Percentiles rank a stretch among this genome's conserved stretches.
Conservation (phyloP, 2,888 invertebrate genomes). For the Nomada goodeniana region DNA sequence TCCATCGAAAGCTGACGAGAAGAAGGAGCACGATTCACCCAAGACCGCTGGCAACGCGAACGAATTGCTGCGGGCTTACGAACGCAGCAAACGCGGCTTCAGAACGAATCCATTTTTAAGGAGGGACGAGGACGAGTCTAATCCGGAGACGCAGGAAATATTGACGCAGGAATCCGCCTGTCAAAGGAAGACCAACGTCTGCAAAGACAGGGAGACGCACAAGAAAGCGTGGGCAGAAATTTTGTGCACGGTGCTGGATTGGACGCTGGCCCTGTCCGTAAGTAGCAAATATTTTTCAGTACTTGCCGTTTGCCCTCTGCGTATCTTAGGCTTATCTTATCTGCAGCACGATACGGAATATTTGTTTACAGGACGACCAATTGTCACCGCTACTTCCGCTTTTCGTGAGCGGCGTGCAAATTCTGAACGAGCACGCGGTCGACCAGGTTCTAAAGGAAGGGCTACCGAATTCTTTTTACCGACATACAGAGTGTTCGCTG, state of each 20-base stretch:
- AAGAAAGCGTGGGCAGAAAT: constrained; percentile 94
- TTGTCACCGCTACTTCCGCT: constrained; percentile 86
- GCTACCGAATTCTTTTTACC: constrained; percentile 86
- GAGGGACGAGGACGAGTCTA: constrained; percentile 61
- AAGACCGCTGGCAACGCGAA: constrained; percentile 72
- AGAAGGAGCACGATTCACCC: constrained; percentile 34
- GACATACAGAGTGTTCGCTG: constrained; percentile 85
- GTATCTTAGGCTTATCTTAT: background rate
- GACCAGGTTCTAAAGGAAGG: constrained; percentile 86
- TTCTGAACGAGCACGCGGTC: constrained; percentile 86
- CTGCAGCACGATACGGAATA: background rate
- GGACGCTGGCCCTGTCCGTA: constrained; percentile 88
- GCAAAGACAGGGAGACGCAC: constrained; percentile 95
- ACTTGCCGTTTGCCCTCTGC: background rate
- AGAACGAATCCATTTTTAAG: constrained; percentile 80
- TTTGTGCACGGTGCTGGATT: constrained; percentile 93
- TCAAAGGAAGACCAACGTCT: constrained; percentile 86
- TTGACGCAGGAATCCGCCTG: constrained; percentile 85
- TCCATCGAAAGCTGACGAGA: constrained; percentile 21
- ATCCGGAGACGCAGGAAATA: constrained; percentile 33
- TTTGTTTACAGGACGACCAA: constrained; percentile 83
- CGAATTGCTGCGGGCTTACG: constrained; percentile 80
- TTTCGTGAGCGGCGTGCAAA: constrained; percentile 86
- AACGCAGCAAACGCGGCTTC: constrained; percentile 79
- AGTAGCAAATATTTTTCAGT: constrained; percentile 40